phyloP scores from a whole-genome alignment of 2,113 vertebrate species.

The Notothenia rossii region DNA sequence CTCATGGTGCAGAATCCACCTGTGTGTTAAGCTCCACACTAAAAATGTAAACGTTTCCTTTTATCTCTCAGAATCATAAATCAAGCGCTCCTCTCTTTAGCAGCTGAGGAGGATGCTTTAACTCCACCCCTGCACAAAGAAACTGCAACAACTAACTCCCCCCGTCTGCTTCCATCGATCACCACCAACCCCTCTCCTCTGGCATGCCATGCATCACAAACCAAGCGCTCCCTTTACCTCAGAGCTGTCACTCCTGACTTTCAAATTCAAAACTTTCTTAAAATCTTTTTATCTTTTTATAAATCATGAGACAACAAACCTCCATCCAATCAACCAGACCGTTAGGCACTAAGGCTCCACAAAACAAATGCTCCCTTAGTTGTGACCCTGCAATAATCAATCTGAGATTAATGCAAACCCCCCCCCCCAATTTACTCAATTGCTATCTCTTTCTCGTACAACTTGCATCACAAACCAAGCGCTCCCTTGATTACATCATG shows the following conservation, averaged over 20 bases:
- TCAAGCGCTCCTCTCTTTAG: background rate
- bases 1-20: background rate
- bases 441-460: too few species aligned
- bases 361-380: too few species aligned
- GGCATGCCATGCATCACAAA: background rate
- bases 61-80: background rate
- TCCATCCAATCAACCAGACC: too few species aligned
- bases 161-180: background rate
- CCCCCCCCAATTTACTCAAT: too few species aligned
- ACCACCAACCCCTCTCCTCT: background rate
- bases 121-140: background rate
- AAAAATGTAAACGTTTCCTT: too few species aligned
- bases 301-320: background rate
- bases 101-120: background rate
- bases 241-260: too few species aligned
- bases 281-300: background rate
- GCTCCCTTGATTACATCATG: background rate
- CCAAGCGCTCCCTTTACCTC: constrained; percentile 11
- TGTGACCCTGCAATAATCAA: too few species aligned
- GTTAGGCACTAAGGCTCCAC: too few species aligned
- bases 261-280: background rate
- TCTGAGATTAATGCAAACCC: too few species aligned
- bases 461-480: constrained; percentile 11
- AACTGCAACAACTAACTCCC: background rate
- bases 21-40: background rate